Conservation (phyloP, 2,113 vertebrate genomes). For the Protomyctophum bolini region DNA sequence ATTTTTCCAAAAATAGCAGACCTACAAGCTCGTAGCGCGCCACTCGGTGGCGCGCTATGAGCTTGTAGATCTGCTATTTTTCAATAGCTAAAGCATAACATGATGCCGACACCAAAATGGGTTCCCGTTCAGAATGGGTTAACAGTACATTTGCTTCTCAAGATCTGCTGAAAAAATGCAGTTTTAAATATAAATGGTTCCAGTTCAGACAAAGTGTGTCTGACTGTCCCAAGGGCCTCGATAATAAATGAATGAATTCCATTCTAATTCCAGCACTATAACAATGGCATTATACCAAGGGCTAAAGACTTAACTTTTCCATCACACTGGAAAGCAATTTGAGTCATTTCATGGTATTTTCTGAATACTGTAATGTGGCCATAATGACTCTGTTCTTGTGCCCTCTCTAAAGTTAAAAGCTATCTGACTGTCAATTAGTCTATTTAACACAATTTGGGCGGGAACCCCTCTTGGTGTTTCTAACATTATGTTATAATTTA, state of each 20-base stretch:
- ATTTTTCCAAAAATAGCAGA: too few species aligned
- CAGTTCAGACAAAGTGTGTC: constrained; percentile 29
- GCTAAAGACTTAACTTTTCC: constrained; percentile 19
- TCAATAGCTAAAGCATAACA: too few species aligned
- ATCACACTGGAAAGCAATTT: constrained; percentile 19
- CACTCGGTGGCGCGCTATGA: too few species aligned
- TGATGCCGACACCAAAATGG: too few species aligned
- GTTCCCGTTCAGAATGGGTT: too few species aligned
- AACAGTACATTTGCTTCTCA: constrained; percentile 21
- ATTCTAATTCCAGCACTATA: constrained; percentile 20
- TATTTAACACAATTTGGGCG: too few species aligned
- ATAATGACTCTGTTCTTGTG: constrained; percentile 8
- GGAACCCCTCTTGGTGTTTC: too few species aligned
- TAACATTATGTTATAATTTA: too few species aligned
- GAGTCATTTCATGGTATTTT: constrained; percentile 6
- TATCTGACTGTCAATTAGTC: constrained; percentile 28
- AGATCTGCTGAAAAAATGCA: constrained; percentile 24
- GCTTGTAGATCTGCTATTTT: too few species aligned
- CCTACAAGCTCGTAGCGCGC: too few species aligned
- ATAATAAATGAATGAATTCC: constrained; percentile 48
- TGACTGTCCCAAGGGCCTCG: constrained; percentile 48
- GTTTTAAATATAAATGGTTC: constrained; percentile 32
- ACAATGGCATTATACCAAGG: constrained; percentile 54
- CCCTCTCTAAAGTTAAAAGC: constrained; percentile 24
- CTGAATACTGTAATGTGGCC: constrained; percentile 22